Conservation (phyloP, 1,140 invertebrate genomes). For the Augochlora pura region DNA sequence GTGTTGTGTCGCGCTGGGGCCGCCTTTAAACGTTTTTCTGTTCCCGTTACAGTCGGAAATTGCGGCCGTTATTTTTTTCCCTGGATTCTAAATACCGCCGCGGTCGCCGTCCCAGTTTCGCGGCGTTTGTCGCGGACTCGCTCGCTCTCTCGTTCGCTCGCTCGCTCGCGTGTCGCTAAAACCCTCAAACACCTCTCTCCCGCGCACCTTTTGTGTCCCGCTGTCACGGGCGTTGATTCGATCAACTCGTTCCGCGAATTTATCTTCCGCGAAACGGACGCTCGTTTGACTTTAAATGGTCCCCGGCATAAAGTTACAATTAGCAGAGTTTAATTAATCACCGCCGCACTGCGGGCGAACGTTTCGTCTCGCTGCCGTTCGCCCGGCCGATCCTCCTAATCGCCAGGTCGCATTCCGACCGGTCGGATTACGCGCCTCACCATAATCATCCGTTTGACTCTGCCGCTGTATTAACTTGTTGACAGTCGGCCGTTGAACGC, state of each 20-base stretch:
- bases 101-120: neutral
- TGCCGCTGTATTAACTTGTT: no score
- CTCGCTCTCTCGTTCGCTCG: no score
- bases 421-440: neutral
- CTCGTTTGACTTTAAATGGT: neutral
- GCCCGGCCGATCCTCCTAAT: slow-evolving; percentile 20
- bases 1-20: neutral
- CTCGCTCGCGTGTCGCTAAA: neutral
- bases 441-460: no score
- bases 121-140: neutral
- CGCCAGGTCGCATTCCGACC: neutral
- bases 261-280: neutral
- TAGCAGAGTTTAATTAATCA: slow-evolving; percentile 26
- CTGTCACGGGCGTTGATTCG: neutral
- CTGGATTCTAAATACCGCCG: neutral
- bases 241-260: neutral
- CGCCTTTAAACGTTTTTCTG: slow-evolving; percentile 3
- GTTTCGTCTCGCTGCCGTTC: neutral
- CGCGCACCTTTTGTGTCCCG: neutral
- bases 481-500: no score
- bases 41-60: neutral
- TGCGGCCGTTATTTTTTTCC: slow-evolving; percentile 2
- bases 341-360: neutral
- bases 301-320: neutral
- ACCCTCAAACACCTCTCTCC: neutral